phyloP scores from a whole-genome alignment of 2,888 invertebrate species.

The Torymus texanus region DNA sequence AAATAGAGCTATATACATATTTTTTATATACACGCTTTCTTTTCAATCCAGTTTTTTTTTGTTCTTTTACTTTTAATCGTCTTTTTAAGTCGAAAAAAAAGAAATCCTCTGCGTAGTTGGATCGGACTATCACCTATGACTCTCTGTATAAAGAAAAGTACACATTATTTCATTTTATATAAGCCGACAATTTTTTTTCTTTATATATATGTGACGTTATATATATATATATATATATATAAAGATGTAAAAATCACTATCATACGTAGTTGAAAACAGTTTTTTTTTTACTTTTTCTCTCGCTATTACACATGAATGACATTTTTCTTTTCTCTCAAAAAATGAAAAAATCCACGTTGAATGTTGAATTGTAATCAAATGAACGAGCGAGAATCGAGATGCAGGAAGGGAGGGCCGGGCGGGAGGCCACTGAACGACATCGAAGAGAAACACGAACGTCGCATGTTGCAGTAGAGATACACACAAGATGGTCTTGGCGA shows the following conservation, averaged over 20 bases:
- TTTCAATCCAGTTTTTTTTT: neutral
- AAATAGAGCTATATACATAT: conserved; percentile 53
- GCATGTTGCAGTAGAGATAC: no score
- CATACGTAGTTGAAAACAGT: conserved; percentile 8
- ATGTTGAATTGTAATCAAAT: neutral
- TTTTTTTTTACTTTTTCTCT: neutral
- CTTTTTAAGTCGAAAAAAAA: conserved; percentile 22
- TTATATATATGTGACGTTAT: no score
- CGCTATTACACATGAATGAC: conserved; percentile 1
- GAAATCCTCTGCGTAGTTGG: neutral
- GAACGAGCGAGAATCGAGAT: conserved; percentile 38
- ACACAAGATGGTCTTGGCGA: no score
- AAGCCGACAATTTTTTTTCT: conserved; percentile 22
- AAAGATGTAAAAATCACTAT: conserved; percentile 45
- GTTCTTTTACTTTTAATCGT: conserved; percentile 22
- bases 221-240: conserved; percentile 27
- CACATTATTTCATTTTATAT: conserved; percentile 17
- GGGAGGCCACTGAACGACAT: conserved; percentile 13
- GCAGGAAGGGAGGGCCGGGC: neutral
- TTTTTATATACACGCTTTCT: conserved; percentile 42
- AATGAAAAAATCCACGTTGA: conserved; percentile 19
- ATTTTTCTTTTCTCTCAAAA: neutral
- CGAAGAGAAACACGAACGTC: conserved; percentile 11
- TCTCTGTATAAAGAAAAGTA: conserved; percentile 29
- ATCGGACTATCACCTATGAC: conserved; percentile 29